Base-by-base conservation (phyloP, 2,888 invertebrate species). In the Ariolimax columbianus region DNA sequence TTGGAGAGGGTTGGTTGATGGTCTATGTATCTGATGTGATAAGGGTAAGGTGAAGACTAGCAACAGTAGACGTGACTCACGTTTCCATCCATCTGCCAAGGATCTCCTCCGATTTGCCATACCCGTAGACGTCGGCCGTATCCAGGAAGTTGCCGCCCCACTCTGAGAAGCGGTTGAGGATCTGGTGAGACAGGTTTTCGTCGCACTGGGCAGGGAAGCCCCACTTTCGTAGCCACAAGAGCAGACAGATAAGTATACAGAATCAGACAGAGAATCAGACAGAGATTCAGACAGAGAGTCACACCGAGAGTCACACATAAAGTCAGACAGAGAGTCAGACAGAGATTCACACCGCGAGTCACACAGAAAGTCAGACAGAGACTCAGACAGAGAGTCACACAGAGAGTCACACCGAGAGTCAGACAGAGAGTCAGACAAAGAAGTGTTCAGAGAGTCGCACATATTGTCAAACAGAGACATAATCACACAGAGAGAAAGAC, bases 131-230 rank as follows among this genome's bases (percentile, higher is more conserved):
- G 77, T 93, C 89, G 19, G 93, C 93, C 7, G 93, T 93, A 86
- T 93, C 93, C 19, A 93, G 85, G 82, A 92, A 93, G 87, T 93
- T 93, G 0, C 93, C 93, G 23, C 93, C 93, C 63, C 90, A 88
- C 75, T 91, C 90, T 11, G 88, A 90, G 86, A 88, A 93, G 26
- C 89, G 88, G 81, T 93, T 91, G 72, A 93, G 86, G 23, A 93
- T 87, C 43, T 89, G 77, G 75, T 91, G 90, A 3, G 91, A 86
- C 33, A 83, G 86, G 19, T 86, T 89, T 70, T 92, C 92, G 36
- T 88, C 84, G 7, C 77, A 55, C 11, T 77, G 77, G n/a, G 55
- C 77, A 55, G 55, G 51, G 14, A 36, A 9, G 3, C 51, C 77
- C 55, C 51, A 55, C 77, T 77, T 51, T 63, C n/a, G 11, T 17